These are phyloP conservation scores for Cheilosia pagana DNA, from an alignment of 2,888 invertebrate genomes.

Conservation along the genomic window DNA sequence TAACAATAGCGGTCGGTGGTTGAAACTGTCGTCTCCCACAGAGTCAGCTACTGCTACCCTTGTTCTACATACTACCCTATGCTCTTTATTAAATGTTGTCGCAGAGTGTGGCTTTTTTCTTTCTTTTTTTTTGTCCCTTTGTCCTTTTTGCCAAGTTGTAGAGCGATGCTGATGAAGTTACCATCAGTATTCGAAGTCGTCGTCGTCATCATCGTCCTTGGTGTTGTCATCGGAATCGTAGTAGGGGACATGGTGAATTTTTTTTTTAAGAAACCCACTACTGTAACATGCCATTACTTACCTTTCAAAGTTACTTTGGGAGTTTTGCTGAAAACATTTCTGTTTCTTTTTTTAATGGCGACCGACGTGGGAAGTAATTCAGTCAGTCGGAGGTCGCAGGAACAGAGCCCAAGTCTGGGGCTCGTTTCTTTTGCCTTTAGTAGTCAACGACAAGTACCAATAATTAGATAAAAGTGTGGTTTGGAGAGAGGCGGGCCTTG, in stretches of 20 bases:
- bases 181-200: slow-evolving; percentile 4
- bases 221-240: slow-evolving; percentile 27
- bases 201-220: background rate
- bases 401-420: slow-evolving; percentile 12
- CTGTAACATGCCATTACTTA: slow-evolving; percentile 38
- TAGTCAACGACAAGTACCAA: slow-evolving; percentile 53
- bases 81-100: slow-evolving; percentile 51
- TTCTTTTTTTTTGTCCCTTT: slow-evolving; percentile 2
- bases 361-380: background rate
- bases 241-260: background rate
- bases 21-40: slow-evolving; percentile 27
- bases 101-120: slow-evolving; percentile 2
- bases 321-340: slow-evolving; percentile 19
- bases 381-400: slow-evolving; percentile 3
- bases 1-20: slow-evolving; percentile 28
- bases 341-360: background rate
- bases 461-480: slow-evolving; percentile 64
- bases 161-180: slow-evolving; percentile 37
- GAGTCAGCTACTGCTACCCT: slow-evolving; percentile 49
- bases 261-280: slow-evolving; percentile 2
- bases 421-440: slow-evolving; percentile 11
- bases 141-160: background rate
- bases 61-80: slow-evolving; percentile 39
- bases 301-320: slow-evolving; percentile 32
- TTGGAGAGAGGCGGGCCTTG: slow-evolving; percentile 12